Evolutionary conservation across 2,113 vertebrate genomes (phyloP).

Genomic region (Todiramphus saurophagus): DNA sequence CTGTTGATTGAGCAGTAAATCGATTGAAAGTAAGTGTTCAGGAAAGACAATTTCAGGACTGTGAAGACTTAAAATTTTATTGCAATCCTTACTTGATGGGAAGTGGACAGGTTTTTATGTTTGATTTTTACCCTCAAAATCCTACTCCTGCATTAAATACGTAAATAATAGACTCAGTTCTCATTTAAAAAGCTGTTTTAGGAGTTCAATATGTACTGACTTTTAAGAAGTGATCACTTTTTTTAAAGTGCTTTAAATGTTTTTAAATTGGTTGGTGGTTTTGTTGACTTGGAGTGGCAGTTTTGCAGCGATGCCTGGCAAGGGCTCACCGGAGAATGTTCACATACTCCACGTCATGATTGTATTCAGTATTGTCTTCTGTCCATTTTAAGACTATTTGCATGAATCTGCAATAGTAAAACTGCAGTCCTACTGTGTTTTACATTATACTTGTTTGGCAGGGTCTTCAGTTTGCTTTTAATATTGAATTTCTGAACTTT

Average conservation of each 20-base stretch:
- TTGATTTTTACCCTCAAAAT: not conserved
- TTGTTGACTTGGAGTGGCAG: not conserved
- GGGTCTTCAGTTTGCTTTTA: not conserved
- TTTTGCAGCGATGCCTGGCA: not conserved
- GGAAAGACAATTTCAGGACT: not conserved
- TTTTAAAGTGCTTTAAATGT: no score
- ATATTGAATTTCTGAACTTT: not conserved
- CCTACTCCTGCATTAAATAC: not conserved
- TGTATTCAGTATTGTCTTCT: not conserved
- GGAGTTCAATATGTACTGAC: not conserved
- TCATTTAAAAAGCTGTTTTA: not conserved
- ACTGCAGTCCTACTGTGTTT: not conserved
- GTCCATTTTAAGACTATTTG: not conserved
- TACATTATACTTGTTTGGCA: not conserved
- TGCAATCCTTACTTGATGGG: not conserved
- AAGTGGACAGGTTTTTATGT: not conserved
- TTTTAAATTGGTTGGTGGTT: not conserved
- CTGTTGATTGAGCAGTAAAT: not conserved
- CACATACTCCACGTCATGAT: not conserved
- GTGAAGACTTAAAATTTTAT: not conserved
- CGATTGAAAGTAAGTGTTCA: not conserved
- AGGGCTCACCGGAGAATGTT: not conserved
- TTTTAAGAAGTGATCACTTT: not conserved
- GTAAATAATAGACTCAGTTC: not conserved
- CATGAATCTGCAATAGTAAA: not conserved